Evolutionary conservation across 2,797 vertebrate genomes (phyloP).

Genomic region (Propithecus deckenii): DNA sequence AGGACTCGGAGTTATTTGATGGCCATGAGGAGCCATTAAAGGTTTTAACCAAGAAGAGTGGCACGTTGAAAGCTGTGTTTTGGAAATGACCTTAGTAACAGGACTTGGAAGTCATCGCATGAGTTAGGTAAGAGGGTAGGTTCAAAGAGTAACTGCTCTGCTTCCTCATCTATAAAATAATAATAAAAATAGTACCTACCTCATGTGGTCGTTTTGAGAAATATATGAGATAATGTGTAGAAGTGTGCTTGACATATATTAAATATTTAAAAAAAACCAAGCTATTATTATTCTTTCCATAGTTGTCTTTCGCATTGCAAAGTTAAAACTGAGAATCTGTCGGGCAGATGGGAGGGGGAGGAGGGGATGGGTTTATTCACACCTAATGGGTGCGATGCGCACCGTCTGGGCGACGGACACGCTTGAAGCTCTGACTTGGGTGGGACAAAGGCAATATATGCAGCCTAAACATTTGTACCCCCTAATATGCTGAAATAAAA

Average conservation of each 20-base stretch:
- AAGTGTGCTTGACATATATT: background rate
- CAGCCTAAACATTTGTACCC: no score
- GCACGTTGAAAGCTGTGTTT: background rate
- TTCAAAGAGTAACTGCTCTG: background rate
- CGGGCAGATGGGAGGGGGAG: no score
- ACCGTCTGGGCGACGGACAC: no score
- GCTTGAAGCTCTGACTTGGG: no score
- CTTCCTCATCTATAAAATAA: background rate
- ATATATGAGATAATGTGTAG: background rate
- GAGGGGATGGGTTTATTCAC: no score
- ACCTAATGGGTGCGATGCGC: no score
- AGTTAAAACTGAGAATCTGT: background rate
- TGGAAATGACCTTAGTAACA: background rate
- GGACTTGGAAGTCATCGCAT: background rate
- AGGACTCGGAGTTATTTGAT: background rate
- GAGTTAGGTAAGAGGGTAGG: background rate
- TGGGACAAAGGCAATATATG: no score
- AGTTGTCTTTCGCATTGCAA: background rate
- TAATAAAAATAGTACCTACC: background rate
- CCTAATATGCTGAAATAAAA: no score
- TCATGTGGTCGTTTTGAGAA: background rate
- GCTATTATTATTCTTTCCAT: background rate
- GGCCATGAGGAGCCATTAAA: background rate
- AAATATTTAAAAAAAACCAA: background rate
- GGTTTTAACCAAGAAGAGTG: background rate